Conservation (phyloP, 2,888 invertebrate species). For the Diaprepes abbreviatus region DNA sequence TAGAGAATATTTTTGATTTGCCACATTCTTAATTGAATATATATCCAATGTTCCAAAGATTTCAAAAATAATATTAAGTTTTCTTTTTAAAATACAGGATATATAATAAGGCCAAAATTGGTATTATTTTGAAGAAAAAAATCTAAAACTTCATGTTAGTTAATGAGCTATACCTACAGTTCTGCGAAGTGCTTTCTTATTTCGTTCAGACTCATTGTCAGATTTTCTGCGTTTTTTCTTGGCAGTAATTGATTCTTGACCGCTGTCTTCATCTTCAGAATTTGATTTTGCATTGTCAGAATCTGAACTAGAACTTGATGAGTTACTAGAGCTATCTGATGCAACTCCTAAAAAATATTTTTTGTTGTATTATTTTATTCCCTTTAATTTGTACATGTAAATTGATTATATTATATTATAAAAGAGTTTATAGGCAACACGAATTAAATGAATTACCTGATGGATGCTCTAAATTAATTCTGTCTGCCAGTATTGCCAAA, state of each 20-base stretch:
- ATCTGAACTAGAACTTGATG: slow-evolving; percentile 76
- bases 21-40: too few species aligned
- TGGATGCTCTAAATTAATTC: slow-evolving; percentile 86
- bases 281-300: slow-evolving; percentile 58
- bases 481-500: slow-evolving; percentile 83
- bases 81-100: too few species aligned
- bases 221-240: slow-evolving; percentile 83
- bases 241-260: slow-evolving; percentile 89
- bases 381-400: too few species aligned
- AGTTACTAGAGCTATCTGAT: slow-evolving; percentile 94
- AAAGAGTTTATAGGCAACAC: too few species aligned
- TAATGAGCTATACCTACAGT: slow-evolving; percentile 13
- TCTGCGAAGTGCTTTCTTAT: slow-evolving; percentile 55
- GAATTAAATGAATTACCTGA: slow-evolving; percentile 77
- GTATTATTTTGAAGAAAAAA: too few species aligned
- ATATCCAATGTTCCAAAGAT: too few species aligned
- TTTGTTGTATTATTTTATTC: too few species aligned
- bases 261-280: slow-evolving; percentile 79
- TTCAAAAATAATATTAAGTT: too few species aligned
- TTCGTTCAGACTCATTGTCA: slow-evolving; percentile 64
- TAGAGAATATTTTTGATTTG: too few species aligned
- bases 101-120: too few species aligned
- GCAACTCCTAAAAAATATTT: slow-evolving; percentile 79
- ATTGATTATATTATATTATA: too few species aligned
- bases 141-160: too few species aligned